A percentile compares a stretch with the other conserved stretches of the same genome.
These are phyloP conservation scores for Asbolus verrucosus DNA, from an alignment of 1,140 invertebrate species.

Conservation along the genomic window DNA sequence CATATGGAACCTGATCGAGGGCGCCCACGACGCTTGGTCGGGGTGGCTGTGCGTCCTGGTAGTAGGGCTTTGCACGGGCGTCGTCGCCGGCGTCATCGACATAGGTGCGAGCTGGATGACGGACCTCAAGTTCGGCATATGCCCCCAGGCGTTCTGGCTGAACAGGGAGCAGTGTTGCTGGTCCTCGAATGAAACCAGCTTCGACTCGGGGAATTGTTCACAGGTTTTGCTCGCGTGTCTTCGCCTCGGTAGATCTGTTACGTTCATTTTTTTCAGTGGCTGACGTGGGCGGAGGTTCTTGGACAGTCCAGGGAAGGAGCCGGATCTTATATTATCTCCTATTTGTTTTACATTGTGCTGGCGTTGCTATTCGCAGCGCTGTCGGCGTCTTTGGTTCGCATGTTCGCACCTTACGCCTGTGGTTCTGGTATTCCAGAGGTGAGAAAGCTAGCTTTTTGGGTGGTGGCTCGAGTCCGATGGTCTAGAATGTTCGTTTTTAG, in stretches of 20 bases:
- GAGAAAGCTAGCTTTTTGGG: conserved; percentile 51
- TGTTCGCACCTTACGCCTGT: conserved; percentile 99
- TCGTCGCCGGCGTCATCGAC: conserved; percentile 89
- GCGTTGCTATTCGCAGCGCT: conserved; percentile 92
- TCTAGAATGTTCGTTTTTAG: too few species aligned
- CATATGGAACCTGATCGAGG: conserved; percentile 86
- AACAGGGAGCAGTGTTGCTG: conserved; percentile 99
- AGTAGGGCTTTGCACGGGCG: conserved; percentile 90
- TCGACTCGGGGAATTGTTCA: conserved; percentile 89
- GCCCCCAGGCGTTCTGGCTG: conserved; percentile 97
- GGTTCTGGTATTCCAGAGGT: conserved; percentile 99
- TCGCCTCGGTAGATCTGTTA: too few species aligned
- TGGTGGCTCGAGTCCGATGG: not conserved
- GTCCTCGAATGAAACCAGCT: conserved; percentile 96
- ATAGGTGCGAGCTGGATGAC: conserved; percentile 99
- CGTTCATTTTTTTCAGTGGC: too few species aligned
- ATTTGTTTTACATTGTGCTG: conserved; percentile 95
- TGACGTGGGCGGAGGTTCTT: conserved; percentile 94
- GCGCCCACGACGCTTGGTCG: conserved; percentile 96
- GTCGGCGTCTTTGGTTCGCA: conserved; percentile 93
- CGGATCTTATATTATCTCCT: conserved; percentile 92
- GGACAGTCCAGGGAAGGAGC: conserved; percentile 80
- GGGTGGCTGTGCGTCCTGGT: conserved; percentile 98
- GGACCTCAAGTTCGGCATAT: conserved; percentile 98
- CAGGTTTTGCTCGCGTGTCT: too few species aligned